Evolutionary conservation across 2,888 invertebrate genomes (phyloP), one percentile per base, ranked within the genome.

Genomic region (Ecdyonurus torrentis): DNA sequence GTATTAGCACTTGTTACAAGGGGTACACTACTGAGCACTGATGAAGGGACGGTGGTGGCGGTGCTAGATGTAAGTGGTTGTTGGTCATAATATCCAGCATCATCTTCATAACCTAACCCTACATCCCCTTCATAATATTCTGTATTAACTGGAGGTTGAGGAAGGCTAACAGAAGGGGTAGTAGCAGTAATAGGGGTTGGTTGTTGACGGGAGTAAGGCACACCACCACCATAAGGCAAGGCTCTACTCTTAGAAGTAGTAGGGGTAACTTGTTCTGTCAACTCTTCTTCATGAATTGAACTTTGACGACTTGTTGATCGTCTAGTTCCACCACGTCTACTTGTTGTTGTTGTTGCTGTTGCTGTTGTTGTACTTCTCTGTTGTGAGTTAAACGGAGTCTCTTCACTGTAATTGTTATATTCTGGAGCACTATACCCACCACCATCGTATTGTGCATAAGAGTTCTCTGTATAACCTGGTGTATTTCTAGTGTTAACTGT

Each of bases 401-500:
- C 53, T 53, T 61, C 59, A 25, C 53, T 7, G 55, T 55, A 55
- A 55, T n/a, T 22, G 55, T 22, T 22, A n/a, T n/a, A n/a, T n/a
- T n/a, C n/a, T n/a, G n/a, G n/a, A 37, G 7, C 37, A 22, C 22
- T 20, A 5, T 7, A 5, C 55, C 55, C 55, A 5, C 55, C 55
- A 22, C 55, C 55, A 22, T 55, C 65, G 52, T 62, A 63, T 25
- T 65, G 64, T 52, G 64, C 59, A 62, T 63, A 64, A 19, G 52
- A 58, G 25, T 63, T 63, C 53, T 37, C 62, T 1, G 63, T 63
- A 23, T 63, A 62, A 23, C 59, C 61, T 67, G 79, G 79, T 65
- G 72, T 52, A 74, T 65, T 73, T 61, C 68, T 75, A 37, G 75
- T 81, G 68, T 80, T 81, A 66, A 79, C 71, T 66, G 78, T 76